These are phyloP conservation scores for Cantharis nigra DNA, from an alignment of 2,888 invertebrate species.

Conservation along the genomic window DNA sequence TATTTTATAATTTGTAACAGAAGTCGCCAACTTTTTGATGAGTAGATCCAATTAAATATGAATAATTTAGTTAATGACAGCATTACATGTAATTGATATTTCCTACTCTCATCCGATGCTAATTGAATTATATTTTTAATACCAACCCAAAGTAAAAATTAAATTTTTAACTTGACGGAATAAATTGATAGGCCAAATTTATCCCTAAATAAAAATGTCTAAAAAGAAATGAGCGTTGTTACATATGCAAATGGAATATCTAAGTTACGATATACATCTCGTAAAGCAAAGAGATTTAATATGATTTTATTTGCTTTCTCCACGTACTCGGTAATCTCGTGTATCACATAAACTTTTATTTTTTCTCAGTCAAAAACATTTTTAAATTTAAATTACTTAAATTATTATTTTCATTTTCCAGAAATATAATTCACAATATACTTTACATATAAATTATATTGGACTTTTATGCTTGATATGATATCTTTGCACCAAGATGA, in stretches of 20 bases:
- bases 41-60: conserved; percentile 55
- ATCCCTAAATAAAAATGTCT: conserved; percentile 4
- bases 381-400: conserved; percentile 3
- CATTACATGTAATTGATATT: conserved; percentile 56
- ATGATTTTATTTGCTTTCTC: conserved; percentile 35
- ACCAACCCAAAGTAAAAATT: not conserved
- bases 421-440: not conserved
- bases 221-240: conserved; percentile 46
- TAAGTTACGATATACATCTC: conserved; percentile 54
- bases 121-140: conserved; percentile 43
- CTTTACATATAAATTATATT: not conserved
- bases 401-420: not conserved
- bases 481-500: not conserved
- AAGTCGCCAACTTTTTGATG: conserved; percentile 57
- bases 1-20: conserved; percentile 56
- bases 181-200: not conserved
- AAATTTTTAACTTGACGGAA: not conserved
- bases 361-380: conserved; percentile 23
- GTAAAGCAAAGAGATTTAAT: conserved; percentile 41
- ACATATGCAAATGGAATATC: conserved; percentile 57
- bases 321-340: conserved; percentile 27
- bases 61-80: conserved; percentile 56
- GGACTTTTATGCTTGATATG: not conserved
- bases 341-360: conserved; percentile 41
- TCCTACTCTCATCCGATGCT: conserved; percentile 39